Conservation (phyloP, 92 coral and sea anemone species). For the Actinostola sp. region DNA sequence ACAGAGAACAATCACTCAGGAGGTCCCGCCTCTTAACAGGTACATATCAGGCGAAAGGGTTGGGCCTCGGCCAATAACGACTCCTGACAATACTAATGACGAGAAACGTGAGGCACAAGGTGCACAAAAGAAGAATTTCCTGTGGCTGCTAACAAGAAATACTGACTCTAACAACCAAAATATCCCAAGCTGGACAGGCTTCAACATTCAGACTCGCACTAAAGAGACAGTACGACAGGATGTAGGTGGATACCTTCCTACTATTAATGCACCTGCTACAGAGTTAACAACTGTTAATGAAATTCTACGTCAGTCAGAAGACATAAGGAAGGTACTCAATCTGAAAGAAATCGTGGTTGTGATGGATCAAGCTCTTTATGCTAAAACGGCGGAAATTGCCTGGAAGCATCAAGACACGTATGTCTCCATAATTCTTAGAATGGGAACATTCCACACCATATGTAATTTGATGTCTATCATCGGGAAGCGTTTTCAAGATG, state of each 20-base stretch:
- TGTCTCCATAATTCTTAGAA: conserved; percentile 24
- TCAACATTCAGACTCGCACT: conserved; percentile 31
- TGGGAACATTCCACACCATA: conserved; percentile 57
- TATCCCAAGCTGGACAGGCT: conserved; percentile 58
- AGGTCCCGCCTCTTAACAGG: conserved; percentile 8
- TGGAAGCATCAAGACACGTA: conserved; percentile 17
- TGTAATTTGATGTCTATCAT: conserved; percentile 43
- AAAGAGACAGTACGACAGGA: conserved; percentile 34
- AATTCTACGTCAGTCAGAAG: conserved; percentile 28
- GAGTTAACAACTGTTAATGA: conserved; percentile 41
- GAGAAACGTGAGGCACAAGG: conserved; percentile 15
- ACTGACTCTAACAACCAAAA: conserved; percentile 21
- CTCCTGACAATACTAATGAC: not conserved
- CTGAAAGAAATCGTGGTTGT: conserved; percentile 38
- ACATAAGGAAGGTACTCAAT: conserved; percentile 23
- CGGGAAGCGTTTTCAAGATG: conserved; percentile 55
- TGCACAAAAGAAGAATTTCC: conserved; percentile 20
- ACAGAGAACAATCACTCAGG: conserved; percentile 40
- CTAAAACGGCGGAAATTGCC: conserved; percentile 13
- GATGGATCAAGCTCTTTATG: conserved; percentile 20
- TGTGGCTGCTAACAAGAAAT: conserved; percentile 37
- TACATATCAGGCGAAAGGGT: conserved; percentile 31
- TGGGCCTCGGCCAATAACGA: conserved; percentile 20
- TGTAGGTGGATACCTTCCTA: conserved; percentile 44
- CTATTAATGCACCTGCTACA: conserved; percentile 48